These are phyloP conservation scores for Hemithea aestivaria DNA, from an alignment of 2,888 invertebrate species.

Conservation along the genomic window DNA sequence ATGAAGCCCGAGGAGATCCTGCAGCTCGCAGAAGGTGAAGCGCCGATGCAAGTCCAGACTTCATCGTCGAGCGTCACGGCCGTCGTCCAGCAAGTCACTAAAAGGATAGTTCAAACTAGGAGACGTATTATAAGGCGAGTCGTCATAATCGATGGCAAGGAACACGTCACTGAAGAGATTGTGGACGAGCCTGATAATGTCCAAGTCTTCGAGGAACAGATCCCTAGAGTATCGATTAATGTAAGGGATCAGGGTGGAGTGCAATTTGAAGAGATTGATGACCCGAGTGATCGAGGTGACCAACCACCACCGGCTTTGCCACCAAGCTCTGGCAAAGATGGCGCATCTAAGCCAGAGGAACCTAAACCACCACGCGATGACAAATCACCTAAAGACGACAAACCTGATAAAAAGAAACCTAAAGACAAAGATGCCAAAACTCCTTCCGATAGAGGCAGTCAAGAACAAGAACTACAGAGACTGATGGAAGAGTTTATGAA, in stretches of 20 bases:
- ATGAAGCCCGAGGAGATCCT: constrained; percentile 73
- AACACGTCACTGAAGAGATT: constrained; percentile 89
- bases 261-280: constrained; percentile 54
- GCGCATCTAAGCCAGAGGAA: constrained; percentile 24
- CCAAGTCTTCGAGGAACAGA: constrained; percentile 84
- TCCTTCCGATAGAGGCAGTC: constrained; percentile 22
- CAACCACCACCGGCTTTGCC: constrained; percentile 32
- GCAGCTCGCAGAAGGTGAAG: constrained; percentile 59
- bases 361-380: constrained; percentile 16
- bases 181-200: constrained; percentile 91
- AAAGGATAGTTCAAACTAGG: constrained; percentile 86
- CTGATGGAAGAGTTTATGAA: constrained; percentile 48
- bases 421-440: constrained; percentile 20
- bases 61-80: constrained; percentile 87
- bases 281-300: constrained; percentile 39
- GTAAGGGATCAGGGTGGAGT: constrained; percentile 78
- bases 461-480: constrained; percentile 35
- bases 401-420: constrained; percentile 24
- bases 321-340: constrained; percentile 27
- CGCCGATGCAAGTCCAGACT: constrained; percentile 72
- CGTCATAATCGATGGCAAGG: constrained; percentile 89
- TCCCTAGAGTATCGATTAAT: constrained; percentile 85
- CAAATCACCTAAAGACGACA: constrained; percentile 18
- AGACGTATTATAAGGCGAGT: constrained; percentile 87
- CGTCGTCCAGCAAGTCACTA: constrained; percentile 89